Conservation (phyloP, 1,140 invertebrate species). For the Potamilus streckersoni region DNA sequence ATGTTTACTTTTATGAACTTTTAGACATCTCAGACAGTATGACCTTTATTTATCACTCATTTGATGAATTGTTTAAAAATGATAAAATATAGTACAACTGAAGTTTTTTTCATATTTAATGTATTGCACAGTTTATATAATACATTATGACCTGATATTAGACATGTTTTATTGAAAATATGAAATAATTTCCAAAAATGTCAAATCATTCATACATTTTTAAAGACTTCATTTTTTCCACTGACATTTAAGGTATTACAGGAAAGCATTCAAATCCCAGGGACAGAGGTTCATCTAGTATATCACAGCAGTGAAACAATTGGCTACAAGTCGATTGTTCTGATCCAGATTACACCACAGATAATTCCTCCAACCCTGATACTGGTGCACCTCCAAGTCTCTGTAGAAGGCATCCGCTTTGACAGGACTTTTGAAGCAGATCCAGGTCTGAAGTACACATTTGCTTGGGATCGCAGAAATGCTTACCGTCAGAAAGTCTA, state of each 20-base stretch:
- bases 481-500: slow-evolving; percentile 96
- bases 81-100: too few relatives aligned
- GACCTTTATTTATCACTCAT: too few relatives aligned
- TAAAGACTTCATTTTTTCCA: too few relatives aligned
- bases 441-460: slow-evolving; percentile 92
- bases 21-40: too few relatives aligned
- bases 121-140: too few relatives aligned
- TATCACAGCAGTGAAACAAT: slow-evolving; percentile 93
- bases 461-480: slow-evolving; percentile 97
- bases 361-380: slow-evolving; percentile 83
- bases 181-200: too few relatives aligned
- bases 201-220: too few relatives aligned
- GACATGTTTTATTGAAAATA: too few relatives aligned
- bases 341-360: slow-evolving; percentile 88
- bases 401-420: slow-evolving; percentile 91
- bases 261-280: slow-evolving; percentile 92
- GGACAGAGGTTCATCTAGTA: slow-evolving; percentile 89
- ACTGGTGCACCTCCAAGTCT: slow-evolving; percentile 87
- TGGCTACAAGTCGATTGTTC: slow-evolving; percentile 91
- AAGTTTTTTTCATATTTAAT: too few relatives aligned
- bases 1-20: too few relatives aligned
- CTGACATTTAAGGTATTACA: slow-evolving; percentile 84
- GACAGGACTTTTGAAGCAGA: slow-evolving; percentile 95
- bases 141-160: too few relatives aligned
- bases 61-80: too few relatives aligned